Percentiles rank a stretch among this genome's conserved stretches.
phyloP scores from a whole-genome alignment of 2,113 vertebrate species.

The Oceanodroma tethys region DNA sequence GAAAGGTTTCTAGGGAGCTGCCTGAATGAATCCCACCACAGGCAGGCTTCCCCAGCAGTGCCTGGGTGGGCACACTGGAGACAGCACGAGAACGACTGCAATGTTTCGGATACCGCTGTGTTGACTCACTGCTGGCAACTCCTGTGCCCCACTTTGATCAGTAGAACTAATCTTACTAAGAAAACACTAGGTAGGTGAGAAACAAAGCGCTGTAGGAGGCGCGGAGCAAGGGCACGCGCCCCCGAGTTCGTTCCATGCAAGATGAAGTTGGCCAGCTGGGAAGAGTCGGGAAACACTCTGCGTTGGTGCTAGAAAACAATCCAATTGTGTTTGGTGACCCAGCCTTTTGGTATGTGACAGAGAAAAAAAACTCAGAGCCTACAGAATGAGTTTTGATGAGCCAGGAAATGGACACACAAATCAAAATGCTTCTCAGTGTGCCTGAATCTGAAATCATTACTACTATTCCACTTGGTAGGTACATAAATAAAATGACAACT shows the following conservation, averaged over 20 bases:
- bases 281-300: background rate
- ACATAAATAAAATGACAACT: background rate
- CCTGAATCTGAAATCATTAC: background rate
- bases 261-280: background rate
- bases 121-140: background rate
- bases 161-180: background rate
- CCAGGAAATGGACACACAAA: background rate
- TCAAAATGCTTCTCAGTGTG: background rate
- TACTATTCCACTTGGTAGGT: background rate
- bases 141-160: background rate
- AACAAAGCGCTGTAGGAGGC: fast-evolving
- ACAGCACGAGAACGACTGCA: background rate
- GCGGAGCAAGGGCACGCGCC: fast-evolving
- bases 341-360: background rate
- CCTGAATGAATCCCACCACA: background rate
- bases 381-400: background rate
- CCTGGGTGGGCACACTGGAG: background rate
- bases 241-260: background rate
- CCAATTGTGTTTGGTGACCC: background rate
- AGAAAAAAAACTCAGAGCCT: background rate
- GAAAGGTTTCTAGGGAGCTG: background rate
- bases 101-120: background rate
- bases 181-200: background rate
- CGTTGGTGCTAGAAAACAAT: background rate
- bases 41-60: background rate